Conservation (phyloP, 2,797 vertebrate species). For the Brachyrhaphis roseni region DNA sequence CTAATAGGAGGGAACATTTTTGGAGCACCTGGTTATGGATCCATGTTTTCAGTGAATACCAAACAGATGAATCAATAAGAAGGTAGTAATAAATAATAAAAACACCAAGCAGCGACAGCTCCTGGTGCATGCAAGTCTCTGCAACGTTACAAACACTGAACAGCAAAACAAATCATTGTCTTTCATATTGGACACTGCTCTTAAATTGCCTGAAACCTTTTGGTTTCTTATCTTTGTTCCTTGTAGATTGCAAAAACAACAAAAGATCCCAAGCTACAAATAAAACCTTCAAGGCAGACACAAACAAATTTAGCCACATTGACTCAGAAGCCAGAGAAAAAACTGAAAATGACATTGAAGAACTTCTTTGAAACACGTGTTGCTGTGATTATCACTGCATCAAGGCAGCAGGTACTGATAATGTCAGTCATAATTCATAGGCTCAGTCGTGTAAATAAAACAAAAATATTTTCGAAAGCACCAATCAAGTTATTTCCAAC, state of each 20-base stretch:
- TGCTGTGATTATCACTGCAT: background rate
- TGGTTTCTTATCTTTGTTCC: slow-evolving; percentile 12
- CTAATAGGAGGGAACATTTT: slow-evolving; percentile 29
- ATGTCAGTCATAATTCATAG: background rate
- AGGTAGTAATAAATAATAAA: slow-evolving; percentile 21
- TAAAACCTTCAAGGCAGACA: slow-evolving; percentile 7
- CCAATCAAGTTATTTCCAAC: background rate
- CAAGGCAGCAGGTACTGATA: background rate
- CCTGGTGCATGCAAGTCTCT: background rate
- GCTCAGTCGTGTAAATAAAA: background rate
- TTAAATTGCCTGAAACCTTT: slow-evolving; percentile 10
- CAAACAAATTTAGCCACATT: background rate
- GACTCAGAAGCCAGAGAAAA: background rate
- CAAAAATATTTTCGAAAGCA: background rate
- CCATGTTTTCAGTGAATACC: slow-evolving; percentile 38
- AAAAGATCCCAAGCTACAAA: slow-evolving; percentile 6
- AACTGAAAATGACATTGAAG: background rate
- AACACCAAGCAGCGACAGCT: slow-evolving; percentile 1
- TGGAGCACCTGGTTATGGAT: slow-evolving; percentile 22
- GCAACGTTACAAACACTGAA: background rate
- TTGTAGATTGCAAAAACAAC: background rate
- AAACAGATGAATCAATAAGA: slow-evolving; percentile 36
- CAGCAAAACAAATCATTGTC: slow-evolving; percentile 8
- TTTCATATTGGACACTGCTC: background rate
- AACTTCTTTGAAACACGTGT: background rate